Conservation (phyloP, 1,140 invertebrate species). For the Magallana ariakensis region DNA sequence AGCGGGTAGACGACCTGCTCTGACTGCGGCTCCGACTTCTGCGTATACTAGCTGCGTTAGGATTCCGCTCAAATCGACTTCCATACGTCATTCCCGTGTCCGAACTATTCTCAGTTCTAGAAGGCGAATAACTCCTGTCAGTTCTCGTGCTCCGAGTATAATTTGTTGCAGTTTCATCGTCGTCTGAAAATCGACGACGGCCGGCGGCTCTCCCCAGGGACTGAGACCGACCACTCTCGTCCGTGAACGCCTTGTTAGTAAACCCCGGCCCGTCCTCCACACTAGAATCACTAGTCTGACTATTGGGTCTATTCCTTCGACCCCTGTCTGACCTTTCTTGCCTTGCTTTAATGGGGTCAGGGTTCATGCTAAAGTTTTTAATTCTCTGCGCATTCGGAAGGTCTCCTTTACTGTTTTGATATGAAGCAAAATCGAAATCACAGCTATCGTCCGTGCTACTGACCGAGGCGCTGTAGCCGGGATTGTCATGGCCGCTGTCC, state of each 20-base stretch:
- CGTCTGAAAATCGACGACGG: not conserved
- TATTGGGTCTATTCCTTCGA: not conserved
- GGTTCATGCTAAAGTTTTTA: slow-evolving; percentile 26
- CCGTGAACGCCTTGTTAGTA: slow-evolving; percentile 32
- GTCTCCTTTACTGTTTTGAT: slow-evolving; percentile 22
- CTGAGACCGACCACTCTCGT: slow-evolving; percentile 18
- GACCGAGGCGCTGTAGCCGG: slow-evolving; percentile 30
- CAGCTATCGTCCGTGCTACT: slow-evolving; percentile 39
- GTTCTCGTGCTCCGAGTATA: slow-evolving; percentile 30
- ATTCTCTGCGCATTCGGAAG: not conserved
- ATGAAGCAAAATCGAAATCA: slow-evolving; percentile 36
- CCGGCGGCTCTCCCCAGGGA: slow-evolving; percentile 34
- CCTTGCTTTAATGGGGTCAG: slow-evolving; percentile 11
- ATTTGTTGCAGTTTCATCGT: slow-evolving; percentile 20
- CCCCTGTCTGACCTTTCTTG: slow-evolving; percentile 15
- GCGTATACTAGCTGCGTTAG: slow-evolving; percentile 35
- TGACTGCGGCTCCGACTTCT: slow-evolving; percentile 39
- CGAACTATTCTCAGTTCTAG: slow-evolving; percentile 32
- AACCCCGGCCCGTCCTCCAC: not conserved
- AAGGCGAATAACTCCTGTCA: slow-evolving; percentile 34
- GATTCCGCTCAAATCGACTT: slow-evolving; percentile 33
- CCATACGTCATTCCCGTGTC: slow-evolving; percentile 21
- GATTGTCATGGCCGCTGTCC: slow-evolving; percentile 5
- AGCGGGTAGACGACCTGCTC: slow-evolving; percentile 8
- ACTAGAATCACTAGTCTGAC: slow-evolving; percentile 42